Evolutionary conservation across 2,113 vertebrate species (phyloP).

Genomic region (Conger conger): DNA sequence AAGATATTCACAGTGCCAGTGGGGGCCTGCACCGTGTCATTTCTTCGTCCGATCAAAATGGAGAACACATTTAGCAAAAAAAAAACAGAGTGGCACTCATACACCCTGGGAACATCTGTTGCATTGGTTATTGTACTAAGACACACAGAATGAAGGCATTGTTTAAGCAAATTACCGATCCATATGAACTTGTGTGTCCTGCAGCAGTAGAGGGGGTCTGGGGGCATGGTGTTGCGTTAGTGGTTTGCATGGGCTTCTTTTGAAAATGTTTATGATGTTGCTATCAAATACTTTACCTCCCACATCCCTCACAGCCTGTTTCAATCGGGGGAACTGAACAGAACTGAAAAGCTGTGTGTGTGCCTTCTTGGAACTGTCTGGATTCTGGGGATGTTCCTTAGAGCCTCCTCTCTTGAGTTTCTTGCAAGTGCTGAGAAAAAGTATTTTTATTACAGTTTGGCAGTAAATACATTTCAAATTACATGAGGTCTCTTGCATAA

Average conservation of each 20-base stretch:
- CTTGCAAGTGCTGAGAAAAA: too few relatives aligned
- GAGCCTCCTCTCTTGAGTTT: too few relatives aligned
- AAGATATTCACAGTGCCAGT: slow-evolving; percentile 28
- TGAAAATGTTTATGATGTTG: slow-evolving; percentile 40
- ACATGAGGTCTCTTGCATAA: too few relatives aligned
- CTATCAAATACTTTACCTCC: slow-evolving; percentile 29
- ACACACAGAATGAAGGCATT: slow-evolving; percentile 69
- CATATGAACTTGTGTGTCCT: slow-evolving; percentile 54
- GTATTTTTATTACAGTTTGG: too few relatives aligned
- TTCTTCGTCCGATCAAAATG: slow-evolving; percentile 58
- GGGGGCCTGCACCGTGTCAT: slow-evolving; percentile 57
- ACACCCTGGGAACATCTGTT: slow-evolving; percentile 65
- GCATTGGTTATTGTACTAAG: slow-evolving; percentile 54
- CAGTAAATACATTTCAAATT: too few relatives aligned
- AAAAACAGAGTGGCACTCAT: slow-evolving; percentile 47
- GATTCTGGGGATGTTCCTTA: not conserved
- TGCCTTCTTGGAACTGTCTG: not conserved
- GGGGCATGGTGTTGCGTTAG: slow-evolving; percentile 34
- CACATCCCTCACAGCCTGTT: slow-evolving; percentile 28
- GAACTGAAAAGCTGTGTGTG: slow-evolving; percentile 4
- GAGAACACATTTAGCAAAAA: slow-evolving; percentile 61
- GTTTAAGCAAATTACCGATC: slow-evolving; percentile 60
- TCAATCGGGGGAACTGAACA: not conserved
- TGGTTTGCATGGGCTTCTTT: slow-evolving; percentile 36
- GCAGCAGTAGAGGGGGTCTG: slow-evolving; percentile 34